Percentiles rank a stretch among this genome's conserved stretches.
phyloP scores from a whole-genome alignment of 2,797 vertebrate species.

The Rhinatrema bivittatum region DNA sequence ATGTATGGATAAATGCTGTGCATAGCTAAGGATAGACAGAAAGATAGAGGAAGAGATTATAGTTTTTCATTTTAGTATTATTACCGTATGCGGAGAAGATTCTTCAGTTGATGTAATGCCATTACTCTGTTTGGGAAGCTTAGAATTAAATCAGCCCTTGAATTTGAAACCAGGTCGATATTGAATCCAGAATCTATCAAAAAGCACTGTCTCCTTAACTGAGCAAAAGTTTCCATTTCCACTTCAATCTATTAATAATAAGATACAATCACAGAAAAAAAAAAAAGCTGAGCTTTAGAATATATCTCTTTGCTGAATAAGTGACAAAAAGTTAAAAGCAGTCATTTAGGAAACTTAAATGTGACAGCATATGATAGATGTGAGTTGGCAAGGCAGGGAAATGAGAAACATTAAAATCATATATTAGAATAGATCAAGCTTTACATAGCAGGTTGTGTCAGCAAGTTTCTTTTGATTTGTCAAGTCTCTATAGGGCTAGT shows the following conservation, averaged over 20 bases:
- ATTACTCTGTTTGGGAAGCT: conserved; percentile 26
- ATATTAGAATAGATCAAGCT: conserved; percentile 72
- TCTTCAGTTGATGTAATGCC: conserved; percentile 10
- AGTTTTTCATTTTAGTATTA: neutral
- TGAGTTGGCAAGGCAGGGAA: conserved; percentile 59
- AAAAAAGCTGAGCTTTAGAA: conserved; percentile 39
- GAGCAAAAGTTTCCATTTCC: conserved; percentile 42
- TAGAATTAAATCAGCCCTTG: conserved; percentile 34
- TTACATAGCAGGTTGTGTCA: conserved; percentile 56
- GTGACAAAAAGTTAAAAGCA: conserved; percentile 71
- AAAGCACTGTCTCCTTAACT: conserved; percentile 38
- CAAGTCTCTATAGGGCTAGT: conserved; percentile 49
- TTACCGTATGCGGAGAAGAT: too few relatives aligned
- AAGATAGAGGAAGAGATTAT: neutral
- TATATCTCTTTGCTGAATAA: conserved; percentile 55
- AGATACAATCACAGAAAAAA: conserved; percentile 41
- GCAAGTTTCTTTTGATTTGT: conserved; percentile 66
- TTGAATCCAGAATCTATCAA: conserved; percentile 36
- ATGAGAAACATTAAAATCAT: conserved; percentile 75
- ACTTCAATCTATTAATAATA: conserved; percentile 51
- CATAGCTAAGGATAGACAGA: too few relatives aligned
- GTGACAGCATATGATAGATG: conserved; percentile 70
- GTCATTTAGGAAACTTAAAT: conserved; percentile 69
- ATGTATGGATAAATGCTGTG: too few relatives aligned
- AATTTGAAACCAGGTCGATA: conserved; percentile 42